These are phyloP conservation scores for Nylanderia fulva DNA, from an alignment of 1,140 invertebrate species.

Conservation along the genomic window DNA sequence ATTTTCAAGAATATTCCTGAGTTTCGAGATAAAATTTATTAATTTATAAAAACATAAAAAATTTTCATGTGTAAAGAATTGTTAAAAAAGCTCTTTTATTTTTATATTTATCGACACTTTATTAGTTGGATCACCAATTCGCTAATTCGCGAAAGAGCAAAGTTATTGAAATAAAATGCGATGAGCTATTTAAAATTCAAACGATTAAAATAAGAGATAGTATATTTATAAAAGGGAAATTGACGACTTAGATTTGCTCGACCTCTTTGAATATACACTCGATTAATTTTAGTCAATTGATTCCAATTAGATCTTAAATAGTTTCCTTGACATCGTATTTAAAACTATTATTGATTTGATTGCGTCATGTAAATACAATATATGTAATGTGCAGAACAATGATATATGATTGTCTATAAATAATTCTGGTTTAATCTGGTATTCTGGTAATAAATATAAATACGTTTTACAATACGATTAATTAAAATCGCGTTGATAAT, in stretches of 20 bases:
- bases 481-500: too few relatives aligned
- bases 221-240: constrained; percentile 25
- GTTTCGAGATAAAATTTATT: neutral
- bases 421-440: neutral
- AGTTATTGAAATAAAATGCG: neutral
- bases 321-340: neutral
- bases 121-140: neutral
- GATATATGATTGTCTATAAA: neutral
- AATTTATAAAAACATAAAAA: neutral
- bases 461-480: neutral
- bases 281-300: neutral
- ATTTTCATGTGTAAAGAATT: neutral
- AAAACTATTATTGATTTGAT: neutral
- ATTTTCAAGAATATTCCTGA: neutral
- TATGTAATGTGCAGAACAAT: neutral
- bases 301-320: neutral
- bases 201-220: neutral
- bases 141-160: neutral
- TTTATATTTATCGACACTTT: neutral
- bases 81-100: neutral
- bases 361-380: neutral
- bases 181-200: neutral
- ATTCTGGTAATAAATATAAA: neutral
- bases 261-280: neutral
- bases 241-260: neutral